phyloP scores from a whole-genome alignment of 2,888 invertebrate species.

The Sturmia bella region DNA sequence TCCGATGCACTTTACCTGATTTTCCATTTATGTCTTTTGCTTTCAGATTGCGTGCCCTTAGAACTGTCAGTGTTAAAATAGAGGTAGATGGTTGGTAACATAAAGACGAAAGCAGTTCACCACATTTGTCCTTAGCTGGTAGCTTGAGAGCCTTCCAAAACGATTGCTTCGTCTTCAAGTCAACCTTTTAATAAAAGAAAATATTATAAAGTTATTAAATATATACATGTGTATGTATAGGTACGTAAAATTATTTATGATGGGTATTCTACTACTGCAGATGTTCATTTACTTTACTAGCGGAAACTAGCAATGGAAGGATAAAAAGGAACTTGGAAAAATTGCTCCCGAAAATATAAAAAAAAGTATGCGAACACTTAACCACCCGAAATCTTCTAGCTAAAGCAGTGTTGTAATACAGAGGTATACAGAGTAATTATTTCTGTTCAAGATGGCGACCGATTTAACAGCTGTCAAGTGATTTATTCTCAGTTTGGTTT shows the following conservation, averaged over 20 bases:
- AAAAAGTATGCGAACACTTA: too few relatives aligned
- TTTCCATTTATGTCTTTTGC: constrained; percentile 98
- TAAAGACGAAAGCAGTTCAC: constrained; percentile 94
- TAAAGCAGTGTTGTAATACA: too few relatives aligned
- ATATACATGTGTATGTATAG: background rate
- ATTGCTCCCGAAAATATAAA: too few relatives aligned
- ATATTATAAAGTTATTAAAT: background rate
- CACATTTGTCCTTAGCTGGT: constrained; percentile 95
- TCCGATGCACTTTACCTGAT: constrained; percentile 85
- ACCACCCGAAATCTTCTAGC: too few relatives aligned
- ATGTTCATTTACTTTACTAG: too few relatives aligned
- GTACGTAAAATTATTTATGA: background rate
- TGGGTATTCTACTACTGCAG: too few relatives aligned
- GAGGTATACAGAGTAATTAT: too few relatives aligned
- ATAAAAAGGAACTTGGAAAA: too few relatives aligned
- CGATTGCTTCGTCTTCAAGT: constrained; percentile 95
- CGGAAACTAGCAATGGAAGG: too few relatives aligned
- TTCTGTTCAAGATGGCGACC: too few relatives aligned
- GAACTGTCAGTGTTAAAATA: constrained; percentile 92
- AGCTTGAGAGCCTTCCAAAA: constrained; percentile 97
- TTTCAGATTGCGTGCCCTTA: constrained; percentile 96
- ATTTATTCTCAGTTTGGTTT: too few relatives aligned
- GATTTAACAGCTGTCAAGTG: too few relatives aligned
- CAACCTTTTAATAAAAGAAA: constrained; percentile 85
- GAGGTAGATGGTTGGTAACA: constrained; percentile 98